These are phyloP conservation scores for Lasioglossum villosulum DNA, from an alignment of 2,888 invertebrate genomes.

Conservation along the genomic window DNA sequence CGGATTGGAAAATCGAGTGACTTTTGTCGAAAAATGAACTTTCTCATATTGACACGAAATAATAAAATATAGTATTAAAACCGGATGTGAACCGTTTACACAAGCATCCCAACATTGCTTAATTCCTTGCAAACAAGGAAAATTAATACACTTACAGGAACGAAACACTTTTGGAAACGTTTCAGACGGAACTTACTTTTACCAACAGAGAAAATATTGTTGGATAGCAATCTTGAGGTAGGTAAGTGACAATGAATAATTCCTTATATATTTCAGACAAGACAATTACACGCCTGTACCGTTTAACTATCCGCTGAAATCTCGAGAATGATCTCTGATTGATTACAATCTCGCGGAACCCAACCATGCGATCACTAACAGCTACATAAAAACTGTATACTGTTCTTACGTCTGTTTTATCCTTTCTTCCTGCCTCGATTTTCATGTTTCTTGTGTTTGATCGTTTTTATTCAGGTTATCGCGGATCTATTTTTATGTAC, in stretches of 20 bases:
- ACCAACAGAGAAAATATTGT: not conserved
- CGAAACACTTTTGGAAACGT: not conserved
- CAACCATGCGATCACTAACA: not conserved
- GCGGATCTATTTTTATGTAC: not conserved
- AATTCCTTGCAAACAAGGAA: no score
- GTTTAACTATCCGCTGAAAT: not conserved
- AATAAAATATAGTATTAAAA: no score
- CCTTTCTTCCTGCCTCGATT: not conserved
- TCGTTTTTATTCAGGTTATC: not conserved
- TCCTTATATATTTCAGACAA: not conserved
- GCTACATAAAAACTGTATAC: not conserved
- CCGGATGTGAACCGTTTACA: slow-evolving; percentile 84
- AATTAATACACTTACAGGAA: no score
- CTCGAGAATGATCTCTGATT: not conserved
- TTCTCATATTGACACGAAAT: no score
- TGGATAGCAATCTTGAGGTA: not conserved
- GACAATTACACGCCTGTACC: not conserved
- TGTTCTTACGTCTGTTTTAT: not conserved
- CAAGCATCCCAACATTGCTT: slow-evolving; percentile 84
- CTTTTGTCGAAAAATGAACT: no score
- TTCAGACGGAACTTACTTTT: not conserved
- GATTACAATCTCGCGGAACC: not conserved
- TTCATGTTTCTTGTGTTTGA: not conserved
- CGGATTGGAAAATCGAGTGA: no score
- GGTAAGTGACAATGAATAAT: not conserved